Percentiles rank a stretch among this genome's conserved stretches.
phyloP scores from a whole-genome alignment of 2,113 vertebrate species.

The Acanthochromis polyacanthus region DNA sequence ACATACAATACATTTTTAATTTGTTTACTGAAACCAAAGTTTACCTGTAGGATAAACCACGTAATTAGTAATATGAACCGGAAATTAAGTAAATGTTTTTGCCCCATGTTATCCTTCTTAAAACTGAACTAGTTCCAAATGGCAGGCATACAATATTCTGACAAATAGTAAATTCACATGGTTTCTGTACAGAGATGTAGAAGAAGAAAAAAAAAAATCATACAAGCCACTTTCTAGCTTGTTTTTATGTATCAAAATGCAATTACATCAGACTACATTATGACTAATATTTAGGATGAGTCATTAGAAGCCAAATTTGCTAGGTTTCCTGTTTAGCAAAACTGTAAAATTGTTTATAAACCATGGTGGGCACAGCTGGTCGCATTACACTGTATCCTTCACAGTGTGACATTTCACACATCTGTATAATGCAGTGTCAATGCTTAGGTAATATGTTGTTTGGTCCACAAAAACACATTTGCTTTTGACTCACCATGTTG shows the following conservation, averaged over 20 bases:
- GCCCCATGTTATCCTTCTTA: too few relatives aligned
- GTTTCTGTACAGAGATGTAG: too few relatives aligned
- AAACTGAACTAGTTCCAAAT: too few relatives aligned
- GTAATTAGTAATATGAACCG: too few relatives aligned
- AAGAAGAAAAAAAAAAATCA: background rate
- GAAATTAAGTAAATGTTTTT: too few relatives aligned
- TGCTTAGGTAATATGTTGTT: background rate
- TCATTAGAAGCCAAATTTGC: slow-evolving; percentile 5
- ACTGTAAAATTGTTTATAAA: background rate
- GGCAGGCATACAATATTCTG: too few relatives aligned
- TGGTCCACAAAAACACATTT: background rate
- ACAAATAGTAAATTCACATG: too few relatives aligned
- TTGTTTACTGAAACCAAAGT: background rate
- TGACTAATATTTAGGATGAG: slow-evolving; percentile 21
- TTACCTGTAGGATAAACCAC: background rate
- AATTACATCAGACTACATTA: slow-evolving; percentile 18
- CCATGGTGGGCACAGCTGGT: background rate
- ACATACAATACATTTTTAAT: background rate
- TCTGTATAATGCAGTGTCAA: background rate
- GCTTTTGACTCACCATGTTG: background rate
- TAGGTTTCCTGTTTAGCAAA: background rate
- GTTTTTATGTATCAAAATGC: background rate
- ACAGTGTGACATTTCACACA: background rate
- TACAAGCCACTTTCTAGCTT: background rate
- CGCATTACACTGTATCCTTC: background rate